A percentile compares a stretch with the other conserved stretches of the same genome.
Evolutionary conservation across 2,113 vertebrate species (phyloP).

Genomic region (Chinchilla lanigera): DNA sequence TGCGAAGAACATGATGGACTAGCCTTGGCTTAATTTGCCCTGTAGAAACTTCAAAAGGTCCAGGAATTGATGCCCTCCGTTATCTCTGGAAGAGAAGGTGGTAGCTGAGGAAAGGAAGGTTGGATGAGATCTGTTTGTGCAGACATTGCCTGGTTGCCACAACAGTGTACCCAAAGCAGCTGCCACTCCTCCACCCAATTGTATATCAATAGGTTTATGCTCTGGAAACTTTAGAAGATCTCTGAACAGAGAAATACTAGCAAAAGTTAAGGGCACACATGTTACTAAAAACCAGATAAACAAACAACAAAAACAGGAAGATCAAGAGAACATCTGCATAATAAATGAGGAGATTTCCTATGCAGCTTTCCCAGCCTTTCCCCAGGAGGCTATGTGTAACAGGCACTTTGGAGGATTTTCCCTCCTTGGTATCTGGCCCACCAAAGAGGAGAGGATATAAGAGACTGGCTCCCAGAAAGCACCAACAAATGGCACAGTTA

Average conservation of each 20-base stretch:
- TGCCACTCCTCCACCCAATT: rapidly evolving
- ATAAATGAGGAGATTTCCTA: not conserved
- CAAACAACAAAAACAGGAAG: not conserved
- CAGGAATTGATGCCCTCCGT: not conserved
- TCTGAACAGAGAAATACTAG: not conserved
- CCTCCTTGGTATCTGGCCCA: not conserved
- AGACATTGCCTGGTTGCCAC: not conserved
- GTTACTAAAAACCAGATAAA: not conserved
- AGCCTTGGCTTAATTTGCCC: not conserved
- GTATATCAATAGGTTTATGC: no score
- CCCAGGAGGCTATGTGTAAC: not conserved
- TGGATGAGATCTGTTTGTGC: not conserved
- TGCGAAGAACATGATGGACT: not conserved
- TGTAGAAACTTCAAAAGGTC: not conserved
- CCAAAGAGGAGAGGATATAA: not conserved
- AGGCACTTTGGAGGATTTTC: not conserved
- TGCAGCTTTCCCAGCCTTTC: not conserved
- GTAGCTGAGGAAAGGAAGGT: not conserved
- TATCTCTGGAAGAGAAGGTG: no score
- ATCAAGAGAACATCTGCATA: not conserved
- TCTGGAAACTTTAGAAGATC: not conserved
- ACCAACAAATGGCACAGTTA: not conserved
- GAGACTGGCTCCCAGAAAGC: not conserved
- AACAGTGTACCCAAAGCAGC: not conserved
- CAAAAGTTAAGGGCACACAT: not conserved